Percentiles rank a stretch among this genome's conserved stretches.
Evolutionary conservation across 2,113 vertebrate genomes (phyloP).

Genomic region (Sterna hirundo): DNA sequence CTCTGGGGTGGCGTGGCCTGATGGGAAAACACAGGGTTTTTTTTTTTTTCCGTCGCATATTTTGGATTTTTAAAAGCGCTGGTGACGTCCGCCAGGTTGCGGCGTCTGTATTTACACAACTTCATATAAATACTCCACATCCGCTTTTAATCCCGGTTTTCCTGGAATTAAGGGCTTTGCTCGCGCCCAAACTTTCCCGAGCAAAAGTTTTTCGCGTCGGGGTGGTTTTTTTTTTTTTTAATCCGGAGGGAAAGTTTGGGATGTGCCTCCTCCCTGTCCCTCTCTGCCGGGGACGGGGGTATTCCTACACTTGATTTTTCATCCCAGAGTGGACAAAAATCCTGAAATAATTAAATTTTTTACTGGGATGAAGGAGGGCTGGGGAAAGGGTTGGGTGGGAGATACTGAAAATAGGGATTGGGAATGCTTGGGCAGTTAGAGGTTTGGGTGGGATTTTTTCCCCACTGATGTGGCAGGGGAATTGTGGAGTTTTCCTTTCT

Average conservation of each 20-base stretch:
- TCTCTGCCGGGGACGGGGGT: accelerated
- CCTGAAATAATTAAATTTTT: neutral
- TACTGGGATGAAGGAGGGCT: neutral
- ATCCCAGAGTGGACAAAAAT: neutral
- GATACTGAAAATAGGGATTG: neutral
- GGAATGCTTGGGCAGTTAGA: neutral
- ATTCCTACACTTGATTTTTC: neutral
- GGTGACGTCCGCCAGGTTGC: accelerated
- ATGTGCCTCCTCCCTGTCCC: neutral
- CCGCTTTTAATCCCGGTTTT: neutral
- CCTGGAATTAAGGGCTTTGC: neutral
- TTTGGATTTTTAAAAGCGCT: neutral
- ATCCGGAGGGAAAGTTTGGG: neutral
- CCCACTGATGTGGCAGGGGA: too few species aligned
- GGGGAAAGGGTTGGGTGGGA: neutral
- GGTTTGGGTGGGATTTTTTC: neutral
- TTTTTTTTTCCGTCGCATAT: neutral
- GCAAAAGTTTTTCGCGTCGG: accelerated
- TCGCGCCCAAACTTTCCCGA: neutral
- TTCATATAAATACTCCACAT: neutral
- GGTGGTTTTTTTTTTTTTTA: neutral
- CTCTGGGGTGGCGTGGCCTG: neutral
- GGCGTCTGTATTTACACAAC: neutral
- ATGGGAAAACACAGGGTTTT: neutral
- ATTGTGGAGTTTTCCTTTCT: neutral